A percentile compares a stretch with the other conserved stretches of the same genome.
Conservation (phyloP, 2,888 invertebrate genomes). For the Coenonympha arcania region DNA sequence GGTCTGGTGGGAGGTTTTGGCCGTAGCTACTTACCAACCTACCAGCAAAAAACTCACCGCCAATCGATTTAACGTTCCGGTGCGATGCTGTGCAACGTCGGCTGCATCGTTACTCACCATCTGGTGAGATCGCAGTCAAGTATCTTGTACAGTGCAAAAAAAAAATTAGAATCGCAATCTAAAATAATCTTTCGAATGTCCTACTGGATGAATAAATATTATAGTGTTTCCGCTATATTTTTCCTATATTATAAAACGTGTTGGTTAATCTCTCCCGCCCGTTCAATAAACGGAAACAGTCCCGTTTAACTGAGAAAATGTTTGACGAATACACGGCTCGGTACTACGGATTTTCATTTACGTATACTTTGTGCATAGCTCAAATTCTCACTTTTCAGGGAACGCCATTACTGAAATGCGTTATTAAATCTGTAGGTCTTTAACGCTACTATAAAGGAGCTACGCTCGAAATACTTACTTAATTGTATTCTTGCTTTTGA, state of each 20-base stretch:
- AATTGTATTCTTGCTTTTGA: neutral
- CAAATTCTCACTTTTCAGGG: slow-evolving; percentile 4
- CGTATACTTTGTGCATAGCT: neutral
- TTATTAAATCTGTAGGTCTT: slow-evolving; percentile 8
- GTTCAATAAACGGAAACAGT: neutral
- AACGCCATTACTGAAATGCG: neutral
- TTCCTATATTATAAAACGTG: neutral
- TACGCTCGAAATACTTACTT: slow-evolving; percentile 1
- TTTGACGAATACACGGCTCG: slow-evolving; percentile 33
- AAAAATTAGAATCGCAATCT: too few species aligned
- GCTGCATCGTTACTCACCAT: too few species aligned
- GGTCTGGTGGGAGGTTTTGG: too few species aligned
- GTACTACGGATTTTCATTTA: slow-evolving; percentile 32
- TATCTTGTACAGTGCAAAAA: too few species aligned
- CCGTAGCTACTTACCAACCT: too few species aligned
- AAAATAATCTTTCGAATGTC: too few species aligned
- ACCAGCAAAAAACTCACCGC: too few species aligned
- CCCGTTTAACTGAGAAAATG: slow-evolving; percentile 5
- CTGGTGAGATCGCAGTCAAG: too few species aligned
- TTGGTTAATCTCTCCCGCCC: neutral
- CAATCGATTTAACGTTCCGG: too few species aligned
- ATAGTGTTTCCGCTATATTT: too few species aligned
- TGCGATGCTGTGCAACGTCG: too few species aligned
- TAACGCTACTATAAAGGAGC: neutral
- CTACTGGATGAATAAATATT: too few species aligned